phyloP scores from a whole-genome alignment of 2,888 invertebrate genomes.

The Incurvaria masculella region DNA sequence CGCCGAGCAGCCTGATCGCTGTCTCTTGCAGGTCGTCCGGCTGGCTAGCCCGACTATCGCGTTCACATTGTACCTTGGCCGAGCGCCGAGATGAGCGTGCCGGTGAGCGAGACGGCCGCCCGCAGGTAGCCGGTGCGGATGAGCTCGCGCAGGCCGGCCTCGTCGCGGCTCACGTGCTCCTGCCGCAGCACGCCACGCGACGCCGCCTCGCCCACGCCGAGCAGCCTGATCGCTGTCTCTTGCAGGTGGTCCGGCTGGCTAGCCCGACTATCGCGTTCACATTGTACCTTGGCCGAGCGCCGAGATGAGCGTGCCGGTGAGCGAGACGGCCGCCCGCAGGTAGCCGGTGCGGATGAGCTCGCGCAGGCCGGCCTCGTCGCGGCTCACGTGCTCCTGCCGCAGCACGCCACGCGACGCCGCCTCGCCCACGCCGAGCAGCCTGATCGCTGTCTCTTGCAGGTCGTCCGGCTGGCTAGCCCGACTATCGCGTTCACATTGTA shows the following conservation, averaged over 20 bases:
- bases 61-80: slow-evolving; percentile 72
- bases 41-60: no score
- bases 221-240: slow-evolving; percentile 72
- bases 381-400: slow-evolving; percentile 77
- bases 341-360: slow-evolving; percentile 78
- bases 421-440: slow-evolving; percentile 79
- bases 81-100: slow-evolving; percentile 73
- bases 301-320: slow-evolving; percentile 76
- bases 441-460: slow-evolving; percentile 73
- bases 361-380: slow-evolving; percentile 83
- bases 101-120: slow-evolving; percentile 86
- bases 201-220: slow-evolving; percentile 79
- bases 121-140: slow-evolving; percentile 77
- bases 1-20: slow-evolving; percentile 76
- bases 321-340: slow-evolving; percentile 82
- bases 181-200: slow-evolving; percentile 73
- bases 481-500: no score
- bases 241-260: slow-evolving; percentile 73
- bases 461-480: slow-evolving; percentile 73
- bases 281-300: slow-evolving; percentile 79
- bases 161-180: slow-evolving; percentile 85
- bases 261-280: no score
- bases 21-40: slow-evolving; percentile 78
- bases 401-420: slow-evolving; percentile 74
- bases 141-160: slow-evolving; percentile 77